Conservation (phyloP, 2,113 vertebrate species). For the Shinisaurus crocodilurus region DNA sequence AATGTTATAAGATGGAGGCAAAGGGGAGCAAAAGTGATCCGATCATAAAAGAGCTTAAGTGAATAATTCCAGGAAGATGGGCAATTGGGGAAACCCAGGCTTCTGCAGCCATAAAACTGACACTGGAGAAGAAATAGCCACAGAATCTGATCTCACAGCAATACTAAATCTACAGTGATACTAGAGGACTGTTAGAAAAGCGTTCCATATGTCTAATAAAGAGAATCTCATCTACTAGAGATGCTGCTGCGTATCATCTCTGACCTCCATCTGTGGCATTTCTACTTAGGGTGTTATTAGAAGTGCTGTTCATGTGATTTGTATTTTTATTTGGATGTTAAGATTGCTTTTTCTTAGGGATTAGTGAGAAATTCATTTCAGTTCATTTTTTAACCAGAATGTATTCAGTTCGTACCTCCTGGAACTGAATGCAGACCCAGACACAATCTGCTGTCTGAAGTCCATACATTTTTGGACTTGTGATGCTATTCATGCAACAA, state of each 20-base stretch:
- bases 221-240: not conserved
- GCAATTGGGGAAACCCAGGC: not conserved
- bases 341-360: not conserved
- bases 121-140: not conserved
- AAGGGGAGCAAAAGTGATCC: not conserved
- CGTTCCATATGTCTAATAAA: not conserved
- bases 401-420: too few relatives aligned
- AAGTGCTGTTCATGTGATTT: not conserved
- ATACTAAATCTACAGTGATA: not conserved
- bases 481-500: too few relatives aligned
- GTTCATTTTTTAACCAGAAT: too few relatives aligned
- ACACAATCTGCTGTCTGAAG: too few relatives aligned
- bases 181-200: not conserved
- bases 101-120: not conserved
- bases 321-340: not conserved
- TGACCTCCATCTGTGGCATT: not conserved
- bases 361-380: too few relatives aligned
- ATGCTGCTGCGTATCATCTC: not conserved
- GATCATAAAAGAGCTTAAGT: conserved; percentile 1
- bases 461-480: too few relatives aligned
- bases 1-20: not conserved
- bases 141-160: not conserved
- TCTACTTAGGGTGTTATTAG: not conserved
- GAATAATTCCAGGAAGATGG: not conserved
- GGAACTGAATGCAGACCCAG: too few relatives aligned